A percentile compares a stretch with the other conserved stretches of the same genome.
Evolutionary conservation across 2,113 vertebrate genomes (phyloP).

Genomic region (Anguilla japonica): DNA sequence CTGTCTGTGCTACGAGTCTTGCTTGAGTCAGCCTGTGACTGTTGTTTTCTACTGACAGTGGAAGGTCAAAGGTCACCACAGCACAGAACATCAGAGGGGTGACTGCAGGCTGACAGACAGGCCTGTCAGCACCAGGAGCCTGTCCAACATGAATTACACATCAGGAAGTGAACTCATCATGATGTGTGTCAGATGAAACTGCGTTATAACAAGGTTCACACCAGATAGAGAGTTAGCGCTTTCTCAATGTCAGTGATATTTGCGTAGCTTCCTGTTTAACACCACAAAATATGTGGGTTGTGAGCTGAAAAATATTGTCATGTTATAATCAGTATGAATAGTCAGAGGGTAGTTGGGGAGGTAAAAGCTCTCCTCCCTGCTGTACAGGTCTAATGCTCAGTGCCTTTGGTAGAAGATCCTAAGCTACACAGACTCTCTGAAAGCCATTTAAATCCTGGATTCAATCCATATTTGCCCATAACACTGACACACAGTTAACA

Average conservation of each 20-base stretch:
- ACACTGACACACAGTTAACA: too few relatives aligned
- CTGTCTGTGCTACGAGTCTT: neutral
- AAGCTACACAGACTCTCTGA: too few relatives aligned
- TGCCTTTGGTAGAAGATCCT: too few relatives aligned
- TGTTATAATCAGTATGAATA: neutral
- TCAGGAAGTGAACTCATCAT: neutral
- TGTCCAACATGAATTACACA: neutral
- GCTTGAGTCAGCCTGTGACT: neutral
- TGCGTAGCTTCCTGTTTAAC: neutral
- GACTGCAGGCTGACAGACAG: neutral
- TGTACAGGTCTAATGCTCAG: too few relatives aligned
- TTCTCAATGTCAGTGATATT: neutral
- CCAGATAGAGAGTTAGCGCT: neutral
- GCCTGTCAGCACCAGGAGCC: neutral
- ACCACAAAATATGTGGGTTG: neutral
- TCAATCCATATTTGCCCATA: too few relatives aligned
- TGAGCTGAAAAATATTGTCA: neutral
- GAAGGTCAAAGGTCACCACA: neutral
- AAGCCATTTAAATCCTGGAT: too few relatives aligned
- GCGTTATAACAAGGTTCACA: neutral
- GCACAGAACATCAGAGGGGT: neutral
- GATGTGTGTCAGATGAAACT: neutral
- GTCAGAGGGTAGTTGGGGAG: neutral
- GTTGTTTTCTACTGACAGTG: neutral
- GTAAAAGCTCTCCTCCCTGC: neutral